phyloP scores from a whole-genome alignment of 1,140 invertebrate genomes.

The Drosophila pallidifrons region DNA sequence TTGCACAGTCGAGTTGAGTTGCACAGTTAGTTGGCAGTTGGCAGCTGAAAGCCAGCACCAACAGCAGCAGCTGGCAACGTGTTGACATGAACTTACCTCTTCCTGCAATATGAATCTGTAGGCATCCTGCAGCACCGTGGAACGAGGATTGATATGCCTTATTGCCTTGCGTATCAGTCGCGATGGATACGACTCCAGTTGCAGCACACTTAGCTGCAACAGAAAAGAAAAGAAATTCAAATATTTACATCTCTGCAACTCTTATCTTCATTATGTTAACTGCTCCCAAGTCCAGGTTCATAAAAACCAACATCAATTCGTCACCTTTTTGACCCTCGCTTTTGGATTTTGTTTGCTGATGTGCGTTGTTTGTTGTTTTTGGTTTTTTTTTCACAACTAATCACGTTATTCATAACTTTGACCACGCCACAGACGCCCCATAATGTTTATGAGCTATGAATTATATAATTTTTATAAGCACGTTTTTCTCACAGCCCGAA shows the following conservation, averaged over 20 bases:
- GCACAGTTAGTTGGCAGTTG: slow-evolving; percentile 14
- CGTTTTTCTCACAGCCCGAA: slow-evolving; percentile 55
- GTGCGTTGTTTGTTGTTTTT: slow-evolving; percentile 6
- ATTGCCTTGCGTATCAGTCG: slow-evolving; percentile 73
- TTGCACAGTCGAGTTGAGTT: slow-evolving; percentile 16
- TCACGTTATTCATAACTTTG: slow-evolving; percentile 80
- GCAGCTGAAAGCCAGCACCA: too few species aligned
- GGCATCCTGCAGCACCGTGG: slow-evolving; percentile 54
- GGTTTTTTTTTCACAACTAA: slow-evolving; percentile 71
- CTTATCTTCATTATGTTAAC: slow-evolving; percentile 20
- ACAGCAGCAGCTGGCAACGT: slow-evolving; percentile 44
- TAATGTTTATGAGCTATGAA: slow-evolving; percentile 82
- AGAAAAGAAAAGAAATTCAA: slow-evolving; percentile 6
- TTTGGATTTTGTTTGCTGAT: background rate
- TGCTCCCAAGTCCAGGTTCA: background rate
- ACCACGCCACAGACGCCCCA: slow-evolving; percentile 55
- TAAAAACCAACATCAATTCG: slow-evolving; percentile 50
- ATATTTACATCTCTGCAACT: background rate
- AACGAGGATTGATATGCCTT: slow-evolving; percentile 54
- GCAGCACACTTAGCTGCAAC: slow-evolving; percentile 67
- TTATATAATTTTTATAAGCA: slow-evolving; percentile 83
- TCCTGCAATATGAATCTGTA: slow-evolving; percentile 74
- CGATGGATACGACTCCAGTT: slow-evolving; percentile 80
- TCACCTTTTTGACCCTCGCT: slow-evolving; percentile 34
- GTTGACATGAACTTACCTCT: slow-evolving; percentile 75